Conservation (phyloP, 2,888 invertebrate species). For the Habrosyne pyritoides region DNA sequence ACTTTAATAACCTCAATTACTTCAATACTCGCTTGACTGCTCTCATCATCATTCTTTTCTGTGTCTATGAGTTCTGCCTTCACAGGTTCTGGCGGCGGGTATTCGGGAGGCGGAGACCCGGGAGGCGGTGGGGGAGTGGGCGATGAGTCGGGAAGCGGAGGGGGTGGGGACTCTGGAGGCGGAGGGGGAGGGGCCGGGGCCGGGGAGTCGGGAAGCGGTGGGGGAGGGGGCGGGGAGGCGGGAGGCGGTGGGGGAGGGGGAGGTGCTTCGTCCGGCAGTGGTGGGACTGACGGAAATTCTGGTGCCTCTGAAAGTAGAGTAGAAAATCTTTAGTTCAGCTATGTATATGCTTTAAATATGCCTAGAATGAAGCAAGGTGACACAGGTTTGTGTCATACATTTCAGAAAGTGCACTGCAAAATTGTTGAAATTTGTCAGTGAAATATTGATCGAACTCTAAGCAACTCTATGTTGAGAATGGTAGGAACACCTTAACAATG, state of each 20-base stretch:
- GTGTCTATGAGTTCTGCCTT: not conserved
- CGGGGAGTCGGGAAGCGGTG: constrained; percentile 12
- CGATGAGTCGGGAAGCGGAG: constrained; percentile 15
- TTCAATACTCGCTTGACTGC: constrained; percentile 39
- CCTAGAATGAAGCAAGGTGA: not conserved
- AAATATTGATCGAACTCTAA: too few species aligned
- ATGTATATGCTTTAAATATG: too few species aligned
- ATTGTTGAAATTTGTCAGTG: too few species aligned
- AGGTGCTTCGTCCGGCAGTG: constrained; percentile 73
- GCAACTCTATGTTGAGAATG: too few species aligned
- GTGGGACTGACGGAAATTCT: constrained; percentile 72
- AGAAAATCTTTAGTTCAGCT: not conserved
- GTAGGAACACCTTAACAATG: too few species aligned
- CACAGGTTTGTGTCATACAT: too few species aligned
- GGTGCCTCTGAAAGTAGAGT: constrained; percentile 50
- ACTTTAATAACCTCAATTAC: constrained; percentile 54
- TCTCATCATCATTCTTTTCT: constrained; percentile 8
- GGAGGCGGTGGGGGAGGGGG: constrained; percentile 58
- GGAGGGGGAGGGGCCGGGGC: constrained; percentile 35
- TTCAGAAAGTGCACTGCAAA: too few species aligned
- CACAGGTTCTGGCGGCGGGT: not conserved
- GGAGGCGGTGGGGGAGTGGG: constrained; percentile 12
- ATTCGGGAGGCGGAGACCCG: constrained; percentile 10
- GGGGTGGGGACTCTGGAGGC: constrained; percentile 23
- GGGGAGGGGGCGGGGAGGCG: constrained; percentile 18